These are phyloP conservation scores for Liodrosophila aerea DNA, from an alignment of 2,888 invertebrate genomes.

Conservation along the genomic window DNA sequence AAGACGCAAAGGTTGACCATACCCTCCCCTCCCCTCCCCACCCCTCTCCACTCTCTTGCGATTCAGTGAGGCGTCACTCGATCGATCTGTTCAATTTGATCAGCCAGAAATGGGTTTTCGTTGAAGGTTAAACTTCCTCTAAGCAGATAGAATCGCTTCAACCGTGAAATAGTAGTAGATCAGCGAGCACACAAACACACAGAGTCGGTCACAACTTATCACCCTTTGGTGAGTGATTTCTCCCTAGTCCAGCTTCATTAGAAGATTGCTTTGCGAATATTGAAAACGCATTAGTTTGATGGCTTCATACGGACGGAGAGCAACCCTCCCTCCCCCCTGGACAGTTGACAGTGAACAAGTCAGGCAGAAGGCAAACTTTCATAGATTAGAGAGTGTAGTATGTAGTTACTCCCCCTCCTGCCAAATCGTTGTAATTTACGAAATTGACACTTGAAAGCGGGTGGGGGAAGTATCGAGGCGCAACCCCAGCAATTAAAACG, in stretches of 20 bases:
- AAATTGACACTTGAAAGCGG: conserved; percentile 72
- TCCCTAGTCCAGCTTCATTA: conserved; percentile 54
- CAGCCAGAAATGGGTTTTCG: conserved; percentile 24
- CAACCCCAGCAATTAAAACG: conserved; percentile 67
- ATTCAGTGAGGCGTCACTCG: conserved; percentile 59
- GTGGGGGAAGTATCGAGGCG: conserved; percentile 15
- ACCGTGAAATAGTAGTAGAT: conserved; percentile 30
- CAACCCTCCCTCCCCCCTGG: conserved; percentile 25
- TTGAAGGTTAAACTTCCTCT: conserved; percentile 26
- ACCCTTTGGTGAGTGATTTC: too few species aligned
- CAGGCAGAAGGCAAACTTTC: conserved; percentile 2
- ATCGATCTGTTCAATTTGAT: conserved; percentile 37
- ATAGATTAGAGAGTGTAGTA: too few species aligned
- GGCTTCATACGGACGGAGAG: conserved; percentile 42
- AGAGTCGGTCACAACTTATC: too few species aligned
- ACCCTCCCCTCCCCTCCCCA: conserved; percentile 2
- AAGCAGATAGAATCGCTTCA: conserved; percentile 30
- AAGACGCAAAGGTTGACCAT: conserved; percentile 36
- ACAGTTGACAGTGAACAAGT: conserved; percentile 50
- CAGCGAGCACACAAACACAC: too few species aligned
- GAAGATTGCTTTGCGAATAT: conserved; percentile 57
- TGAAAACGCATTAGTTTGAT: conserved; percentile 70
- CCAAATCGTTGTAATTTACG: conserved; percentile 75
- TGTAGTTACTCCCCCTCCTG: conserved; percentile 16
- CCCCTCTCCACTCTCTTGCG: conserved; percentile 5